Conservation (phyloP, 2,113 vertebrate genomes). For the Struthio camelus region DNA sequence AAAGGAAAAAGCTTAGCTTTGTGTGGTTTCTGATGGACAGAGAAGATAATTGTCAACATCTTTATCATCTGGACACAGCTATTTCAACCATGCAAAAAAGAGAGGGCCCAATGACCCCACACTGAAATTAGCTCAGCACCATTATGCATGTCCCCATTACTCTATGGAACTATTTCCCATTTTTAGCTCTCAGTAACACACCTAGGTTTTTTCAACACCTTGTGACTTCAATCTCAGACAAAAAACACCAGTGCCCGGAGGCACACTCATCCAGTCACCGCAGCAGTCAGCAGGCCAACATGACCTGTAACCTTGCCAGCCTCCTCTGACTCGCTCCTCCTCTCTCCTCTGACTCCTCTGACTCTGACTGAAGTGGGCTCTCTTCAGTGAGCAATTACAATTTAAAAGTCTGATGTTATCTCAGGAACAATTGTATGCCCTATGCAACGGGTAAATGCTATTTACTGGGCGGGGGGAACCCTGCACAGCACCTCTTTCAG, state of each 20-base stretch:
- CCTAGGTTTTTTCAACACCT: constrained; percentile 21
- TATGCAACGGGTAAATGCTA: background rate
- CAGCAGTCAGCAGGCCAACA: background rate
- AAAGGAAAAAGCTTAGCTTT: constrained; percentile 37
- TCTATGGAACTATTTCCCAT: background rate
- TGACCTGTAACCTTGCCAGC: constrained; percentile 18
- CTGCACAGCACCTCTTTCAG: fast-evolving
- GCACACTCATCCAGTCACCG: background rate
- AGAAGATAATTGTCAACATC: constrained; percentile 45
- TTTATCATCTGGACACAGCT: constrained; percentile 45
- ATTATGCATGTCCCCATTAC: constrained; percentile 10
- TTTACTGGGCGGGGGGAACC: background rate
- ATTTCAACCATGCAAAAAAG: constrained; percentile 30
- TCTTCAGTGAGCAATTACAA: background rate
- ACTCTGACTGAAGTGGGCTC: background rate
- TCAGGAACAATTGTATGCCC: background rate
- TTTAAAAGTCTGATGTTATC: background rate
- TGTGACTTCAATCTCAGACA: background rate
- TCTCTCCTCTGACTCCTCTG: no score
- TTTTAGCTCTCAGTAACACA: constrained; percentile 23
- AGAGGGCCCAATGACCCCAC: constrained; percentile 8
- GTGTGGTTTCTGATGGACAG: constrained; percentile 26
- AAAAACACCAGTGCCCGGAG: fast-evolving
- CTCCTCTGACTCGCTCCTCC: background rate
- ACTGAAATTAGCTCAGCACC: constrained; percentile 24